These are phyloP conservation scores for Girardinus metallicus DNA, from an alignment of 2,797 vertebrate species.

Conservation along the genomic window DNA sequence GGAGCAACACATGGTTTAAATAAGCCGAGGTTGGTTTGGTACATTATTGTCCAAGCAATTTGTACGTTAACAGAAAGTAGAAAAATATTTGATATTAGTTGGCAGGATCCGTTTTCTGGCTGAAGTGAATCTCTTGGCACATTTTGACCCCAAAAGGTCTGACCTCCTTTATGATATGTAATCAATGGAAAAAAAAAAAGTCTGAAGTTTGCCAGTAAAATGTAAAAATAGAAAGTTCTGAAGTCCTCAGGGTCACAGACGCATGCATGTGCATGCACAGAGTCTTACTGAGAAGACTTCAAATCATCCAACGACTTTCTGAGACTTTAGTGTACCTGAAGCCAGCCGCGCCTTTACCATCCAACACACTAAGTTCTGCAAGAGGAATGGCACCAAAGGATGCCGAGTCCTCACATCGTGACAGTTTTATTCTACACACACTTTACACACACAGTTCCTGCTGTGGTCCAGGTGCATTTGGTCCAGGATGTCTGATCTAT, in stretches of 20 bases:
- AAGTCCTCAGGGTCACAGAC: constrained; percentile 11
- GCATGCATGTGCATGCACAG: not conserved
- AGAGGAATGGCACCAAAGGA: not conserved
- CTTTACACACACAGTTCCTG: constrained; percentile 4
- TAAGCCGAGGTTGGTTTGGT: not conserved
- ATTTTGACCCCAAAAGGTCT: not conserved
- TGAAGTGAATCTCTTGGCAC: not conserved
- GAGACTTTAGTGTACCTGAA: not conserved
- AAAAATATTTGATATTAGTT: not conserved
- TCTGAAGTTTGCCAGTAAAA: constrained; percentile 28
- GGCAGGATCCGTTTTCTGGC: not conserved
- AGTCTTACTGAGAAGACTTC: not conserved
- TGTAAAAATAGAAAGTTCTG: not conserved
- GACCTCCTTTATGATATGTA: constrained; percentile 33
- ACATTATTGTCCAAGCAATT: not conserved
- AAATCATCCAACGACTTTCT: not conserved
- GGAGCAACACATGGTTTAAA: constrained; percentile 1
- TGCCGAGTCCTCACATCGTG: not conserved
- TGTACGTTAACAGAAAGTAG: not conserved
- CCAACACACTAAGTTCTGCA: not conserved
- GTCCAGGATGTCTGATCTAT: not conserved
- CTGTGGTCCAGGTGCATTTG: constrained; percentile 8
- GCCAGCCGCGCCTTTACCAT: not conserved
- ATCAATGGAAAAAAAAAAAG: constrained; percentile 25
- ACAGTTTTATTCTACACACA: not conserved